Conservation (phyloP, 2,113 vertebrate genomes). For the Nibea coibor region DNA sequence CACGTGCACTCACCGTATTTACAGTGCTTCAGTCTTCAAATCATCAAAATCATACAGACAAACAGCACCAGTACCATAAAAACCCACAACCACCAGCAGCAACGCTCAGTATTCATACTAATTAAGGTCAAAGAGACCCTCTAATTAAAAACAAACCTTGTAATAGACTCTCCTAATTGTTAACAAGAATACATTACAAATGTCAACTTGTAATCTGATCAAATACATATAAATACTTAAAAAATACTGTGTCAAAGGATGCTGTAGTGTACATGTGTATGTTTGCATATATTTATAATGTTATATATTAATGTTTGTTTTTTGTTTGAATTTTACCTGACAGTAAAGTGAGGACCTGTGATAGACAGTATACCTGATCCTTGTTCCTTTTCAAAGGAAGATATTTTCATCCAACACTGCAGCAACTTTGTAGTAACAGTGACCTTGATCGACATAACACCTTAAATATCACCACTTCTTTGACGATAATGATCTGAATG, state of each 20-base stretch:
- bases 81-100: neutral
- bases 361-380: too few species aligned
- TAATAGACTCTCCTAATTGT: neutral
- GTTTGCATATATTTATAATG: too few species aligned
- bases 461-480: neutral
- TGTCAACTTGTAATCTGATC: neutral
- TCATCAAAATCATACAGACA: neutral
- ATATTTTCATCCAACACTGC: neutral
- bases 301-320: too few species aligned
- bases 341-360: too few species aligned
- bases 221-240: neutral
- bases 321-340: too few species aligned
- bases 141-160: neutral
- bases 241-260: neutral
- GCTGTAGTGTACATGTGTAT: too few species aligned
- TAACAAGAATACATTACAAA: neutral
- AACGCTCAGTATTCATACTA: neutral
- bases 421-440: neutral
- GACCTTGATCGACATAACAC: neutral
- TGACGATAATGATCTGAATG: neutral
- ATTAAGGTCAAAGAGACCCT: neutral
- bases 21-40: neutral
- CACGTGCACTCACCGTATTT: neutral
- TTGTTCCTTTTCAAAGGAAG: neutral
- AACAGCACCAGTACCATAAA: neutral